phyloP scores from a whole-genome alignment of 2,888 invertebrate genomes.

The Piscicola geometra region DNA sequence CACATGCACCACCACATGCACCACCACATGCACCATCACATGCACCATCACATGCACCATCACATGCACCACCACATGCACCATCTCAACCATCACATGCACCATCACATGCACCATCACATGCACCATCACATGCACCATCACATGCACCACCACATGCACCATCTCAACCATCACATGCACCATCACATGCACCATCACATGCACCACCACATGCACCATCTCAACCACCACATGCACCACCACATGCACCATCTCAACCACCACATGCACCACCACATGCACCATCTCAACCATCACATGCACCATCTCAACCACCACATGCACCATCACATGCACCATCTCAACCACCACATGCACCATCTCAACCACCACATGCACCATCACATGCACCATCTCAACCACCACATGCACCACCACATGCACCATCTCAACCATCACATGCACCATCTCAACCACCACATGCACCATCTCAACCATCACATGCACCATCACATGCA shows the following conservation, averaged over 20 bases:
- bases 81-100: background rate
- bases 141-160: background rate
- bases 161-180: background rate
- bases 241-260: background rate
- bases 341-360: background rate
- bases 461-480: background rate
- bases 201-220: background rate
- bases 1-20: background rate
- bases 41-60: background rate
- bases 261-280: background rate
- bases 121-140: background rate
- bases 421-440: background rate
- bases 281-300: background rate
- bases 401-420: background rate
- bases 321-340: background rate
- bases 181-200: background rate
- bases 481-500: background rate
- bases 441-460: background rate
- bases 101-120: background rate
- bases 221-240: background rate
- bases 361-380: background rate
- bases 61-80: background rate
- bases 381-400: background rate
- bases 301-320: background rate
- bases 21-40: background rate